Evolutionary conservation across 2,797 vertebrate species (phyloP), one percentile per base, ranked within the genome.

Genomic region (Sphenopsis melanotis): DNA sequence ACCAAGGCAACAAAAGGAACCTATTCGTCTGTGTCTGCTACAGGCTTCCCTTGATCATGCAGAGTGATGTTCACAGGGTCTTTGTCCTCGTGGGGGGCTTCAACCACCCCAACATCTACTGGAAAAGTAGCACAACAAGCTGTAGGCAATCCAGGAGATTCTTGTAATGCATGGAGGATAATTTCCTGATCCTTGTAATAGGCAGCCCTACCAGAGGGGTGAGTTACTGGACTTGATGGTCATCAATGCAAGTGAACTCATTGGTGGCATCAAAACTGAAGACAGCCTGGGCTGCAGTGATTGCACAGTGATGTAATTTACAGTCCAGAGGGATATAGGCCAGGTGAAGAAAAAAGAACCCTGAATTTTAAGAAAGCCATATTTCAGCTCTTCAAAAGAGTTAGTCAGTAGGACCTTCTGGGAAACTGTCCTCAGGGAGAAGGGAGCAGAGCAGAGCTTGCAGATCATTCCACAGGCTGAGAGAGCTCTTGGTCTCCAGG

Each of bases 221-320:
- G 20, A 15, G 3, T 24, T 36, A 26, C 37, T 63, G 19, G 32
- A 46, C 14, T 9, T 53, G 23, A 47, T 42, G 39, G 5, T 30
- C 34, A 70, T 18, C 63, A 42, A 3, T 23, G 41, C 17, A 47
- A 69, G 10, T 29, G 19, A 39, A 9, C 10, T 68, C 20, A 41
- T 30, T 0, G 0, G 10, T 37, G 21, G n/a, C 19, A n/a, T 60
- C 47, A 49, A 57, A 59, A 57, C 8, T 47, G 29, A 42, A 32
- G 29, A 57, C 15, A 75, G 27, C 27, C 27, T 42, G 23, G 34
- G 34, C 30, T 87, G n/a, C 19, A 63, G 30, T n/a, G 12, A 46
- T 39, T 9, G 3, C 0, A 0, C 32, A 16, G 15, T 11, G 24
- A 7, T 69, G 26, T 22, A 79, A 29, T 63, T 63, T 55, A 12